Base-by-base conservation (phyloP, 1,140 invertebrate genomes). In the Chironomus striatipennis region DNA sequence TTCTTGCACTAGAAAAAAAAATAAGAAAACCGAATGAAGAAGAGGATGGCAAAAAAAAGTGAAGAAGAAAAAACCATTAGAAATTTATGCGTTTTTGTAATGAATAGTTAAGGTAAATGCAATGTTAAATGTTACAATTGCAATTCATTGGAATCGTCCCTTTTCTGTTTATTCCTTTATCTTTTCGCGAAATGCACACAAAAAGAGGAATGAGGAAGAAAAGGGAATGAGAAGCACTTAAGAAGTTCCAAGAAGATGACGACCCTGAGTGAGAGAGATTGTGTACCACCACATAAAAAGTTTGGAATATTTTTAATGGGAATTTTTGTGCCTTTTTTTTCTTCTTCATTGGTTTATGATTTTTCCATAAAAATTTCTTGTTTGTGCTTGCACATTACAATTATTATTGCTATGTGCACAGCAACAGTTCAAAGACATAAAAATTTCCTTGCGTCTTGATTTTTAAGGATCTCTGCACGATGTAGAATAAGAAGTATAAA, bases 381-480 rank as follows among this genome's bases (percentile, higher is more conserved):
- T n/a, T 57, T 57, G n/a, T 57, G 47, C 47, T 57, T 34, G 24
- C 24, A 34, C 47, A 57, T 57, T 57, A n/a, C 47, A 57, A 57
- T 57, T 57, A 10, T n/a, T 57, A 12, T 57, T 57, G 9, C 10
- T 57, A 34, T 34, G 24, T 34, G 24, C 24, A 34, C 24, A 34
- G 47, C 47, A 57, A 57, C 47, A 57, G 47, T 57, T 57, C 47
- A 57, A 57, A 57, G 65, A 70, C 65, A 70, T 70, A 70, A 70
- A 70, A 70, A 20, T 17, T 18, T n/a, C n/a, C n/a, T 7, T 57
- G 47, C 7, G 7, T 57, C n/a, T n/a, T 57, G 1, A 10, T 57
- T 57, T 57, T 57, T 57, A 10, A n/a, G 47, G 47, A n/a, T 12
- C 10, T n/a, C 47, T 15, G 47, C 12, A 57, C 12, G 47, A 57